Base-by-base conservation (phyloP, 2,113 vertebrate genomes). In the Orientallactaga bullata region DNA sequence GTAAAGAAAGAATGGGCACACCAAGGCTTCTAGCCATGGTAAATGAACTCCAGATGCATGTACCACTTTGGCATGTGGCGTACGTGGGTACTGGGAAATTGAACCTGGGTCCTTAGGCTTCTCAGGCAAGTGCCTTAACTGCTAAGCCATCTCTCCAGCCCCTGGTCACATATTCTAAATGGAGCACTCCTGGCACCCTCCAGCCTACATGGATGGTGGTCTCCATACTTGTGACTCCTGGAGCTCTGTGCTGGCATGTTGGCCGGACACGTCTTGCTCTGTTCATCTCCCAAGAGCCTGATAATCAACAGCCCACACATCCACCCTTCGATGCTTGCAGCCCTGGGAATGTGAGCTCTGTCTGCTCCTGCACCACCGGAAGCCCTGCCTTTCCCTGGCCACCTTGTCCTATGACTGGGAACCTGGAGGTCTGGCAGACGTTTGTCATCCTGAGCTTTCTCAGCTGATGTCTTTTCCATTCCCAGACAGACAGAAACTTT, bases 401-500 rank as follows among this genome's bases (percentile, higher is more conserved):
- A 6, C 51, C 74, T 42, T 17, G 0, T 72, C 61, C 37, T 16
- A 9, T 66, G 63, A 69, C 20, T 28, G 51, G 42, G 84, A 51
- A 58, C 30, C 23, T 2, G 61, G 13, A 63, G 47, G 51, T 37
- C 74, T 86, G 80, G 76, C 13, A 32, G 42, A 68, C 58, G 21
- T 47, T 17, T 94, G 65, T 91, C 89, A 93, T 30, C 30, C 65
- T 0, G 1, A 32, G 69, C 60, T 69, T 66, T 61, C 26, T 47
- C 55, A n/a, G 85, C 72, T 79, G 78, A 88, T 94, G 93, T 51
- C 71, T 89, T 95, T 91, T 42, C 85, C 71, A 89, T 16, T 94
- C 87, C 28, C 4, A 39, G 47, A 71, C 80, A 39, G 47, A 66
- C 80, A 89, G 96, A 93, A 94, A 94, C 61, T 61, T 93, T 65